A percentile compares a stretch with the other conserved stretches of the same genome.
Conservation (phyloP, 1,140 invertebrate species). For the Drosophila tristis region DNA sequence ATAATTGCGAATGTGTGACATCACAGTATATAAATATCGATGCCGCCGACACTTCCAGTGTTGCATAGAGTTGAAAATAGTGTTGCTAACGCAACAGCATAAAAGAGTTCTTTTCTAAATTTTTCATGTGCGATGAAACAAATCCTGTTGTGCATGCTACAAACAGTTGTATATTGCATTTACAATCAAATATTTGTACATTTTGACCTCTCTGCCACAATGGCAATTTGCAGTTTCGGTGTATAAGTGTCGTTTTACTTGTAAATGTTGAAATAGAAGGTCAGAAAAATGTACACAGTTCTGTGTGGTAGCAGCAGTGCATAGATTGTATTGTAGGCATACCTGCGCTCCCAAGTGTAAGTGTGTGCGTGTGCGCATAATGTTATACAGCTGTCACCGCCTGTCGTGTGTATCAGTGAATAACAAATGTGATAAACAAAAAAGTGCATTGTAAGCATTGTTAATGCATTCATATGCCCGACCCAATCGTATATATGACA, state of each 20-base stretch:
- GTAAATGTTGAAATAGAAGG: slow-evolving; percentile 51
- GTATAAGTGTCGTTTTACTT: slow-evolving; percentile 31
- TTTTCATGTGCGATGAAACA: slow-evolving; percentile 43
- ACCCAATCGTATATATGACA: slow-evolving; percentile 3
- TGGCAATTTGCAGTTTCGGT: too few species aligned
- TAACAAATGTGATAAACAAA: slow-evolving; percentile 50
- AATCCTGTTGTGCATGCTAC: slow-evolving; percentile 10
- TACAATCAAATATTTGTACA: slow-evolving; percentile 1
- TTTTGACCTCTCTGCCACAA: too few species aligned
- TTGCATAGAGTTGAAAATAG: not conserved
- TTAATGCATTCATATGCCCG: slow-evolving; percentile 20
- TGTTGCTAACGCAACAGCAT: slow-evolving; percentile 22
- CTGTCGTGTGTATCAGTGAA: slow-evolving; percentile 46
- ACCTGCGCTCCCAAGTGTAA: slow-evolving; percentile 4
- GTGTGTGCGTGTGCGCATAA: slow-evolving; percentile 58
- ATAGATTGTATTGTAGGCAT: too few species aligned
- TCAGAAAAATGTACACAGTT: slow-evolving; percentile 59
- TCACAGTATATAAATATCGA: slow-evolving; percentile 4
- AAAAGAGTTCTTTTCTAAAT: slow-evolving; percentile 43
- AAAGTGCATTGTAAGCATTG: slow-evolving; percentile 52
- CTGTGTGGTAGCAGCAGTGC: slow-evolving; percentile 14
- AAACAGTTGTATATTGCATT: slow-evolving; percentile 12
- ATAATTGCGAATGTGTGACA: too few species aligned
- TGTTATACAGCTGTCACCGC: slow-evolving; percentile 43
- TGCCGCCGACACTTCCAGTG: not conserved